Evolutionary conservation across 2,888 invertebrate genomes (phyloP).

Genomic region (Apocheima hispidaria): DNA sequence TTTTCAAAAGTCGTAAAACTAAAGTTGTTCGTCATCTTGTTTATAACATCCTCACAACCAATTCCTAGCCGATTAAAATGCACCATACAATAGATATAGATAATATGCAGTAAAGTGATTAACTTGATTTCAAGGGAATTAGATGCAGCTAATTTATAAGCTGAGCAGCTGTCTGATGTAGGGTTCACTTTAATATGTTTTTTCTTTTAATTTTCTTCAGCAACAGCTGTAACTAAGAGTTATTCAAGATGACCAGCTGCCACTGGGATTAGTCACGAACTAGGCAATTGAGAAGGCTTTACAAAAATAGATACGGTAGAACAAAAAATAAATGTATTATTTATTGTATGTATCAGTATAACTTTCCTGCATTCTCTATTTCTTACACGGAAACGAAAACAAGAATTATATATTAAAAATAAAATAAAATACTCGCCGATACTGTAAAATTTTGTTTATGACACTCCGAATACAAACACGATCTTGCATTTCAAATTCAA

Average conservation of each 20-base stretch:
- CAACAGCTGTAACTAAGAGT: constrained; percentile 35
- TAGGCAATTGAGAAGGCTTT: constrained; percentile 16
- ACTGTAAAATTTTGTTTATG: too few relatives aligned
- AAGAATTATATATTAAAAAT: not conserved
- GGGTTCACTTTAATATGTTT: constrained; percentile 23
- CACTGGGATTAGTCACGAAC: constrained; percentile 33
- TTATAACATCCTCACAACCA: too few relatives aligned
- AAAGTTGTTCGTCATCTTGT: too few relatives aligned
- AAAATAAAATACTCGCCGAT: too few relatives aligned
- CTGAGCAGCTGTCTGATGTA: constrained; percentile 37
- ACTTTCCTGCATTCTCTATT: not conserved
- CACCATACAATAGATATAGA: too few relatives aligned
- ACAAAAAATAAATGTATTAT: not conserved
- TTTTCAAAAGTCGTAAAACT: too few relatives aligned
- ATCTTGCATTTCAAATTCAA: too few relatives aligned
- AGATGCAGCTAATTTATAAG: constrained; percentile 29
- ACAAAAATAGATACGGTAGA: constrained; percentile 16
- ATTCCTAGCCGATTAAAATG: too few relatives aligned
- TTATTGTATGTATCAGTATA: not conserved
- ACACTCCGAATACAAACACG: too few relatives aligned
- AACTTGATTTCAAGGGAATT: constrained; percentile 11
- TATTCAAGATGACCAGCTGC: constrained; percentile 38
- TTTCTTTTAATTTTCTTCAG: constrained; percentile 29
- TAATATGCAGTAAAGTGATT: not conserved
- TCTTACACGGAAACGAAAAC: not conserved